Base-by-base conservation (phyloP, 2,113 vertebrate species). In the Sitta europaea region DNA sequence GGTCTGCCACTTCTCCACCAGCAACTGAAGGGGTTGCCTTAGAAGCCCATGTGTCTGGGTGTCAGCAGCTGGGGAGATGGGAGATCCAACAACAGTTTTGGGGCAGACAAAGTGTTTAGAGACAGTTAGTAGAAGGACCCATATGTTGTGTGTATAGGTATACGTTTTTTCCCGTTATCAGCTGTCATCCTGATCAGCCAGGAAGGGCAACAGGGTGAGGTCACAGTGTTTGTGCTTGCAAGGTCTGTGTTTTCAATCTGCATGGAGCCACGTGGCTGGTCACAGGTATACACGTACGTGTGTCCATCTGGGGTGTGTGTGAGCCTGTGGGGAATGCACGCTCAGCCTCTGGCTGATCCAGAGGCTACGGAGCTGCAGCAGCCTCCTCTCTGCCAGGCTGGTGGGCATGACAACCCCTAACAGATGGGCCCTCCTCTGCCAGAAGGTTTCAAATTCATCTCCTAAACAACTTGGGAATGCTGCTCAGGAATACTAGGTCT, bases 381-480 rank as follows among this genome's bases (percentile, higher is more conserved):
- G 63, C 77, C 68, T 77, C 77, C 55, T 9, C 78, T 86, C 66
- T 54, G 23, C 7, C 0, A 0, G 90, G 78, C 75, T 88, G 51
- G 74, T 61, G 79, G 75, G 75, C 86, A 92, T 12, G 24, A 35
- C 61, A 54, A 35, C 42, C 63, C 50, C 63, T 25, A 36, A 94
- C 88, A 96, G 94, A 93, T 92, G 91, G 86, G 55, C 24, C 23
- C 33, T 83, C 59, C 62, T 88, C 16, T 62, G 72, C 58, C 75
- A 81, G 94, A 55, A 79, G 75, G 67, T 63, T 85, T 93, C 86
- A 74, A 88, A 73, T 24, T 38, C 0, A 0, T 77, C 61, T 95
- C 92, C 72, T 83, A 23, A 96, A 94, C 90, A 80, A 86, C 92
- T 47, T 35, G 77, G 67, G 72, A 90, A 86, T 71, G 86, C 47